Conservation (phyloP, 2,113 vertebrate species). For the Thunnus thynnus region DNA sequence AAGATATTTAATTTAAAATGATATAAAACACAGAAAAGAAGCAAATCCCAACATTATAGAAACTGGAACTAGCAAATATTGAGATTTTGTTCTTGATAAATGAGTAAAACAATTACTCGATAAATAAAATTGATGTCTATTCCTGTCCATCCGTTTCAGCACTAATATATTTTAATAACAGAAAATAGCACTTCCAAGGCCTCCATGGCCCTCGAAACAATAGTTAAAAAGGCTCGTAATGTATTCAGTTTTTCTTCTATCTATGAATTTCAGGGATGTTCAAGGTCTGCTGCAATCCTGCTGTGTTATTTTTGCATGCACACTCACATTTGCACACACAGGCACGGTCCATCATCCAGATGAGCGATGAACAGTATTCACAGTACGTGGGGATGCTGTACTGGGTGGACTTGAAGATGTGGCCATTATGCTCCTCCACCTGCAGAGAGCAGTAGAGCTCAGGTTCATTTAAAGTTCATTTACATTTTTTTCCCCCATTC, state of each 20-base stretch:
- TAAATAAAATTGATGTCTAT: neutral
- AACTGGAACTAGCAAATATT: too few relatives aligned
- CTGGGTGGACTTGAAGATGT: slow-evolving; percentile 97
- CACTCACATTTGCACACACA: slow-evolving; percentile 98
- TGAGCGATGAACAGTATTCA: slow-evolving; percentile 97
- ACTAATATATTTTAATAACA: neutral
- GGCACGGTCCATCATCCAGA: slow-evolving; percentile 99
- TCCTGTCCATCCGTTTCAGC: neutral
- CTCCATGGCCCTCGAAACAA: neutral
- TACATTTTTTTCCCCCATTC: neutral
- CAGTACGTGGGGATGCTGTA: slow-evolving; percentile 99
- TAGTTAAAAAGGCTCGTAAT: too few relatives aligned
- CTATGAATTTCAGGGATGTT: neutral
- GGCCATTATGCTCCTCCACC: slow-evolving; percentile 99
- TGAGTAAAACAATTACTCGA: neutral
- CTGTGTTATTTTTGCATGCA: neutral
- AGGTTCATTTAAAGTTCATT: slow-evolving; percentile 10
- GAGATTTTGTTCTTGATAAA: neutral
- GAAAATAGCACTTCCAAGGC: neutral
- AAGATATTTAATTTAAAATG: neutral
- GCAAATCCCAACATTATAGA: neutral
- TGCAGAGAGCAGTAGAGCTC: slow-evolving; percentile 71
- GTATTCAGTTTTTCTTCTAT: neutral
- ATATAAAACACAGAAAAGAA: neutral
- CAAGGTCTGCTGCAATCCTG: neutral